Evolutionary conservation across 2,888 invertebrate genomes (phyloP).

Genomic region (Rotaria magnacalcarata): DNA sequence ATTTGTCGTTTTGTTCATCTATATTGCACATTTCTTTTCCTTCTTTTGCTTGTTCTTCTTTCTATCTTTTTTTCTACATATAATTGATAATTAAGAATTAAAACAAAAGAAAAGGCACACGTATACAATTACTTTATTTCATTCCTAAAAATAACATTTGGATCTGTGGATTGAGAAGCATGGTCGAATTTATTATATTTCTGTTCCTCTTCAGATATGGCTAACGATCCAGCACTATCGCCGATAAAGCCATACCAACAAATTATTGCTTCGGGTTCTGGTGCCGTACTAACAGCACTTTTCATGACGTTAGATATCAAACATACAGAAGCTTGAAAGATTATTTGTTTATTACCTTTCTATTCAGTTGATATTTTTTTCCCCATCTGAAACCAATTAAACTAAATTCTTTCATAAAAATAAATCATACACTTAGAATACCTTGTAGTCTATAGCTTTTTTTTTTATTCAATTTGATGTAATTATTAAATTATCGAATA

Average conservation of each 20-base stretch:
- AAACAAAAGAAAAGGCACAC: background rate
- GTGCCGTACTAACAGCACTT: slow-evolving; percentile 69
- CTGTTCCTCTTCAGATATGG: slow-evolving; percentile 9
- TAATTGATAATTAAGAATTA: slow-evolving; percentile 25
- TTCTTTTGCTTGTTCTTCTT: background rate
- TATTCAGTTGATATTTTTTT: background rate
- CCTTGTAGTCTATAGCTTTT: no score
- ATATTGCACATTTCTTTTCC: background rate
- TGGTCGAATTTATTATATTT: background rate
- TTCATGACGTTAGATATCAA: slow-evolving; percentile 70
- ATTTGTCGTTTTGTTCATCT: background rate
- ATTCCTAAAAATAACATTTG: background rate
- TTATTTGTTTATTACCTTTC: background rate
- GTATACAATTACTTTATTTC: background rate
- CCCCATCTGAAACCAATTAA: no score
- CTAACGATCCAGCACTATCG: background rate
- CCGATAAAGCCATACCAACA: slow-evolving; percentile 65
- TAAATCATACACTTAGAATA: no score
- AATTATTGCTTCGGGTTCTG: slow-evolving; percentile 78
- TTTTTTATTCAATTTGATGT: background rate
- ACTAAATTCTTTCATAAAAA: no score
- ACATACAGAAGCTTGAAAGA: background rate
- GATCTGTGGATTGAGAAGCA: background rate
- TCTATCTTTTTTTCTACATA: background rate
- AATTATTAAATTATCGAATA: background rate